Percentiles rank a stretch among this genome's conserved stretches.
phyloP scores from a whole-genome alignment of 2,113 vertebrate species.

The Periophthalmodon schlosseri region DNA sequence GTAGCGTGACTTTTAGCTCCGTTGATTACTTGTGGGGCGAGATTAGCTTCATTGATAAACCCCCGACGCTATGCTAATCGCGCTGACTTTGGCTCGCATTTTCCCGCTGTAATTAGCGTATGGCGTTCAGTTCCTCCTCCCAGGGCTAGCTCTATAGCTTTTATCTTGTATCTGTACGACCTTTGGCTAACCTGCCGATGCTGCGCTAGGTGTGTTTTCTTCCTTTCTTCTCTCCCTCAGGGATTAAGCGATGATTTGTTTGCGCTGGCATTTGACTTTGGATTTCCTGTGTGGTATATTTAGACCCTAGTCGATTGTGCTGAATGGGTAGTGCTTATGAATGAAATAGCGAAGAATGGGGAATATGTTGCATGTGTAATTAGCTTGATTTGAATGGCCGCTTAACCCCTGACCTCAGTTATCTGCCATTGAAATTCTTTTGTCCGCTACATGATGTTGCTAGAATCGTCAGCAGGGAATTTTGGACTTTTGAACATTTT shows the following conservation, averaged over 20 bases:
- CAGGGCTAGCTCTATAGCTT: neutral
- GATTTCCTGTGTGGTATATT: constrained; percentile 10
- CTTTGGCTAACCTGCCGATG: constrained; percentile 32
- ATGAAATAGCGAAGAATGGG: constrained; percentile 31
- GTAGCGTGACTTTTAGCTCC: constrained; percentile 58
- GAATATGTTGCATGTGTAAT: constrained; percentile 24
- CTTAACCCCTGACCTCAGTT: constrained; percentile 37
- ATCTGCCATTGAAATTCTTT: neutral
- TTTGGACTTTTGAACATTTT: neutral
- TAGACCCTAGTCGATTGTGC: constrained; percentile 21
- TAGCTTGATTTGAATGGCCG: constrained; percentile 37
- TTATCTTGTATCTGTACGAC: constrained; percentile 23
- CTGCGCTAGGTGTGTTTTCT: neutral
- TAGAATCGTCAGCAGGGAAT: constrained; percentile 11
- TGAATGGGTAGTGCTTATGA: constrained; percentile 39
- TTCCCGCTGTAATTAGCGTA: constrained; percentile 46
- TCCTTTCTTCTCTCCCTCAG: constrained; percentile 1
- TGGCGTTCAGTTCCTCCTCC: constrained; percentile 17
- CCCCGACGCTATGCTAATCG: constrained; percentile 41
- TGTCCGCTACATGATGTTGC: neutral
- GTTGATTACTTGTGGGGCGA: constrained; percentile 31
- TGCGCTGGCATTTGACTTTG: constrained; percentile 29
- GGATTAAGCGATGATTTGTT: constrained; percentile 29
- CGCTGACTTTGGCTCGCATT: constrained; percentile 50
- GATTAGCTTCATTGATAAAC: constrained; percentile 10